phyloP scores from a whole-genome alignment of 2,797 vertebrate species.

The Lophius americanus region DNA sequence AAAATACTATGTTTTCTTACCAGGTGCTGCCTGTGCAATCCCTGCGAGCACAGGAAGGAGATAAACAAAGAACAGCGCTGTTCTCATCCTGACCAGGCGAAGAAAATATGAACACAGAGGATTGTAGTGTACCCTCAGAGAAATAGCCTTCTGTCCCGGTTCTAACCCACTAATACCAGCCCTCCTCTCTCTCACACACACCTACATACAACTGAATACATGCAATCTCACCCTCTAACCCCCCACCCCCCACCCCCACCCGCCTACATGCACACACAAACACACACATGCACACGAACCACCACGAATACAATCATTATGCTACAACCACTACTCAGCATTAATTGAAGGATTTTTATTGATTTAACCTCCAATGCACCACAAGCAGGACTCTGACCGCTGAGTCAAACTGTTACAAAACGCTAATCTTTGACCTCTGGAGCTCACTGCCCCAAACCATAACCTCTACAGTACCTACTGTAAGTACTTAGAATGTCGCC shows the following conservation, averaged over 20 bases:
- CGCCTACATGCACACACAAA: constrained; percentile 1
- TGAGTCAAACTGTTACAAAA: constrained; percentile 31
- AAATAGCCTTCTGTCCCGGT: constrained; percentile 33
- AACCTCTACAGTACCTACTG: too few relatives aligned
- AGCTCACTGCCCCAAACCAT: not conserved
- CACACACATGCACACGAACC: constrained; percentile 2
- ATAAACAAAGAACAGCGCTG: constrained; percentile 48
- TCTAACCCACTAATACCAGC: constrained; percentile 23
- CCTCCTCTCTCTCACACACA: constrained; percentile 15
- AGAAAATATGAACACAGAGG: constrained; percentile 22
- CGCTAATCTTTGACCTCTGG: constrained; percentile 34
- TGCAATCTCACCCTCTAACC: constrained; percentile 8
- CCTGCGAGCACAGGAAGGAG: constrained; percentile 53
- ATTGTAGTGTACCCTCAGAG: constrained; percentile 19
- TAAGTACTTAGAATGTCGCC: too few relatives aligned
- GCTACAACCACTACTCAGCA: constrained; percentile 25
- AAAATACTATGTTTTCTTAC: constrained; percentile 50
- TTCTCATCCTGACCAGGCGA: constrained; percentile 54
- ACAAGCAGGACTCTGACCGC: constrained; percentile 46
- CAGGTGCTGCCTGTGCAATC: constrained; percentile 50
- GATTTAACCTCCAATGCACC: constrained; percentile 44
- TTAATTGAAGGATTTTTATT: constrained; percentile 34
- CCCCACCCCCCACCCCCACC: not conserved
- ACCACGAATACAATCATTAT: constrained; percentile 19
- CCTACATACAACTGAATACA: constrained; percentile 10